Percentiles rank a stretch among this genome's conserved stretches.
Evolutionary conservation across 2,888 invertebrate genomes (phyloP).

Genomic region (Perithous albicinctus): DNA sequence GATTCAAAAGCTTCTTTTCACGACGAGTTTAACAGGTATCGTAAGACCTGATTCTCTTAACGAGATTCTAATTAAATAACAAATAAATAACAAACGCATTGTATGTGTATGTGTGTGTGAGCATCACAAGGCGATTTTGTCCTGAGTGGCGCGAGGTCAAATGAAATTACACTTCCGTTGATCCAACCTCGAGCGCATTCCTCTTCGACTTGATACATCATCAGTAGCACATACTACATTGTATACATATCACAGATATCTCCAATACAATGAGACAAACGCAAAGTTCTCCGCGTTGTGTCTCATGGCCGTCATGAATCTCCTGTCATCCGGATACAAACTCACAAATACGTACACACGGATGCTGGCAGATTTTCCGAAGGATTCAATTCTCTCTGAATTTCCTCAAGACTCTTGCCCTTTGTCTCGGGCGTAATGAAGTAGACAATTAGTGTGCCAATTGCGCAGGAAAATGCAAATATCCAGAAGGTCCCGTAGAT

Average conservation of each 20-base stretch:
- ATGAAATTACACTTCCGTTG: constrained; percentile 53
- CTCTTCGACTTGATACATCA: constrained; percentile 49
- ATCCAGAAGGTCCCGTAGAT: constrained; percentile 87
- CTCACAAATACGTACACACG: constrained; percentile 12
- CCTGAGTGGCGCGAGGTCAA: constrained; percentile 56
- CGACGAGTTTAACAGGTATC: constrained; percentile 20
- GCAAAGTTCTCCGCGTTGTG: constrained; percentile 15
- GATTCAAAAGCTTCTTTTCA: constrained; percentile 16
- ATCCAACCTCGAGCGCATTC: constrained; percentile 59
- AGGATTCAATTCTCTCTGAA: constrained; percentile 82
- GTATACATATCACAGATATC: constrained; percentile 66
- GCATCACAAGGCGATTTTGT: constrained; percentile 32
- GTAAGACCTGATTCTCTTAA: constrained; percentile 18
- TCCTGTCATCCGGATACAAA: constrained; percentile 51
- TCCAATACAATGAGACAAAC: constrained; percentile 40
- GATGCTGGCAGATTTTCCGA: constrained; percentile 42
- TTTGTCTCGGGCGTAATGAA: constrained; percentile 87
- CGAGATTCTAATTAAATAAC: constrained; percentile 53
- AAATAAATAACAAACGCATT: constrained; percentile 59
- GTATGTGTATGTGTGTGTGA: background rate
- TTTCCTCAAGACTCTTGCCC: constrained; percentile 87
- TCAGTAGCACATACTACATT: constrained; percentile 44
- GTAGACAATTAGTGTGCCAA: constrained; percentile 86
- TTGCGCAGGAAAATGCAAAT: constrained; percentile 85
- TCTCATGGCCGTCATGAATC: constrained; percentile 46